Percentiles rank a stretch among this genome's conserved stretches.
These are phyloP conservation scores for Gracilinanus agilis DNA, from an alignment of 2,113 vertebrate genomes.

Conservation along the genomic window DNA sequence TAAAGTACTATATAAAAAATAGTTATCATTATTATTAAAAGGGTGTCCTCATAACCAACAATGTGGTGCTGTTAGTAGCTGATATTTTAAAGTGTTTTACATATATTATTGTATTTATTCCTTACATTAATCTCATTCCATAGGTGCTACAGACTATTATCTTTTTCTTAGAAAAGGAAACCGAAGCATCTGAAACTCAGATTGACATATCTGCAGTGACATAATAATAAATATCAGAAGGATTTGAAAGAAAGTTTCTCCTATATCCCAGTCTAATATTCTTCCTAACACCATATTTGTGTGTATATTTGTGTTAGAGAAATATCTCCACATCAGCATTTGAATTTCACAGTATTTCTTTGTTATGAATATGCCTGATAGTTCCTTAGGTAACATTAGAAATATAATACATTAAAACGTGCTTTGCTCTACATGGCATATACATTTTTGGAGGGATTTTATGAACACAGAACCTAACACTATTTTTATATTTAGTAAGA, in stretches of 20 bases:
- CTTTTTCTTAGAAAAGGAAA: neutral
- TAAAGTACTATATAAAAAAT: neutral
- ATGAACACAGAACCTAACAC: slow-evolving; percentile 34
- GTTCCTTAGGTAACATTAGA: neutral
- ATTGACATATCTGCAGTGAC: neutral
- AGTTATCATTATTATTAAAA: neutral
- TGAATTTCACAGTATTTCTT: neutral
- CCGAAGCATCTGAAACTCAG: neutral
- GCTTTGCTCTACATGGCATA: neutral
- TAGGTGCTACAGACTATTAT: neutral
- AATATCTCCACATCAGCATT: neutral
- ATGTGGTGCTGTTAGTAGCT: neutral
- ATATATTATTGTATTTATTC: neutral
- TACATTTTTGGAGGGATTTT: slow-evolving; percentile 39
- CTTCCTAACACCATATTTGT: neutral
- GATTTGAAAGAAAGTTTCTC: neutral
- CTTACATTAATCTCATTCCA: neutral
- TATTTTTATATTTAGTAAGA: slow-evolving; percentile 55
- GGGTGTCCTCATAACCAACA: neutral
- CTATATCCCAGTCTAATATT: neutral
- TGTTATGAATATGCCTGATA: neutral
- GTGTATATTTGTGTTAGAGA: neutral
- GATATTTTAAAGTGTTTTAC: neutral
- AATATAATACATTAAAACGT: slow-evolving; percentile 22
- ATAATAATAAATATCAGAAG: neutral